Evolutionary conservation across 2,888 invertebrate genomes (phyloP).

Genomic region (Plebejus argus): DNA sequence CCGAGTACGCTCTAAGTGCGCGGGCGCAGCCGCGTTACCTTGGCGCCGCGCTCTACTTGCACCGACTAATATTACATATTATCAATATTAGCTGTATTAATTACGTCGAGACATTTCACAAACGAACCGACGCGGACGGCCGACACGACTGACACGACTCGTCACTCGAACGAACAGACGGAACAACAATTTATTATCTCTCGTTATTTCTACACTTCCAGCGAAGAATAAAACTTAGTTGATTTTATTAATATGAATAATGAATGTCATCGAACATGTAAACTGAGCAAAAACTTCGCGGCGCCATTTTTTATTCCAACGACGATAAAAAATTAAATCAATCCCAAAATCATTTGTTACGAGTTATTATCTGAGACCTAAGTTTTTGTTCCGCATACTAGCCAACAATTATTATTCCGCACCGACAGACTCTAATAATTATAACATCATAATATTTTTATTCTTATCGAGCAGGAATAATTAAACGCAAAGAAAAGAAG

Average conservation of each 20-base stretch:
- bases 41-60: constrained; percentile 26
- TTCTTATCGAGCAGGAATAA: not conserved
- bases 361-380: not conserved
- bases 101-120: constrained; percentile 13
- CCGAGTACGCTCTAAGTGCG: not conserved
- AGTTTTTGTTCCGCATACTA: not conserved
- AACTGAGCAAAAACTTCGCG: not conserved
- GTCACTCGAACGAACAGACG: not conserved
- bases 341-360: not conserved
- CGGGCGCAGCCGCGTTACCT: constrained; percentile 7
- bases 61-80: constrained; percentile 25
- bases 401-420: not conserved
- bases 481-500: not conserved
- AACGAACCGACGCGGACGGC: not conserved
- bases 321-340: not conserved
- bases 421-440: not conserved
- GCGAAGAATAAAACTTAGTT: not conserved
- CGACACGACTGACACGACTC: not conserved
- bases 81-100: constrained; percentile 15
- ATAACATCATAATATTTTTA: not conserved
- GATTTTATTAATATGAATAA: not conserved
- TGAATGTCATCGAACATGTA: not conserved
- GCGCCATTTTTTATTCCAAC: not conserved
- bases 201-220: not conserved
- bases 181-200: not conserved